Percentiles rank a stretch among this genome's conserved stretches.
phyloP scores from a whole-genome alignment of 2,797 vertebrate species.

The Crenichthys baileyi region DNA sequence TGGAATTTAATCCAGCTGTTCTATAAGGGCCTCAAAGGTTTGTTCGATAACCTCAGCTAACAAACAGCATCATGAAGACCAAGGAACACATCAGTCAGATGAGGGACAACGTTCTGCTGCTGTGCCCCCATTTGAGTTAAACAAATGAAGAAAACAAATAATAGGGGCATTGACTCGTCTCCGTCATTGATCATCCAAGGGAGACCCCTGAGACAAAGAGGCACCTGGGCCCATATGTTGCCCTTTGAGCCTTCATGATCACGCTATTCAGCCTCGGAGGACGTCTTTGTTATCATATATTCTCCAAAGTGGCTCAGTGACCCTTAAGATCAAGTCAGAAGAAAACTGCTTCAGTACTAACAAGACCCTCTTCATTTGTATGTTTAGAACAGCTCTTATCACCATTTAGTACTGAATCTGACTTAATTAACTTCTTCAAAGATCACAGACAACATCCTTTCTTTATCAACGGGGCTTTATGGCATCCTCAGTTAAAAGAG shows the following conservation, averaged over 20 bases:
- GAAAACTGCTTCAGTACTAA: neutral
- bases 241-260: constrained; percentile 30
- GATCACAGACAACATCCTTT: constrained; percentile 37
- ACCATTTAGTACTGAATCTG: constrained; percentile 12
- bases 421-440: constrained; percentile 18
- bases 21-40: neutral
- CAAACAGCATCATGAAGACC: neutral
- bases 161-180: constrained; percentile 54
- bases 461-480: constrained; percentile 24
- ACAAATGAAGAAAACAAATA: constrained; percentile 44
- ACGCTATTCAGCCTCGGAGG: constrained; percentile 33
- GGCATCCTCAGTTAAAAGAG: neutral
- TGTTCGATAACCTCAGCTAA: neutral
- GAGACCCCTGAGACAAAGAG: constrained; percentile 60
- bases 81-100: neutral
- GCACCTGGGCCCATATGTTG: constrained; percentile 29
- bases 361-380: neutral
- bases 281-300: constrained; percentile 51
- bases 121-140: constrained; percentile 29
- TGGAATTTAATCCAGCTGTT: no score
- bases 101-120: constrained; percentile 35
- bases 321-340: constrained; percentile 26
- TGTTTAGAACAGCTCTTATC: neutral
- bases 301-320: constrained; percentile 32
- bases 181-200: constrained; percentile 70